phyloP scores from a whole-genome alignment of 2,113 vertebrate species.

The Spea bombifrons region DNA sequence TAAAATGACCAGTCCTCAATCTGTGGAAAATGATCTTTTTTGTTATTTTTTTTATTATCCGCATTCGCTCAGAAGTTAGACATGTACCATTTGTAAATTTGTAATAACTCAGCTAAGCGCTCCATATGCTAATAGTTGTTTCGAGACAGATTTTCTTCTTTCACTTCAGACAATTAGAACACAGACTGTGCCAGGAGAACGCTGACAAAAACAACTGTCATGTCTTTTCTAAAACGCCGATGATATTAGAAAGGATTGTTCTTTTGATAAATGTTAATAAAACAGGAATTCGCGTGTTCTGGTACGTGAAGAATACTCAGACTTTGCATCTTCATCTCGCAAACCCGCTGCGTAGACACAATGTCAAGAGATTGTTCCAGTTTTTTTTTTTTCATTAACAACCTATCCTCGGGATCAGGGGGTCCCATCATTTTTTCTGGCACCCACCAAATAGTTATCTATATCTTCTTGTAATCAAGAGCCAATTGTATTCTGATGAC shows the following conservation, averaged over 20 bases:
- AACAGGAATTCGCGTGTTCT: not conserved
- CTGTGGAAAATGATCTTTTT: too few species aligned
- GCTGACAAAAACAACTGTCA: slow-evolving; percentile 46
- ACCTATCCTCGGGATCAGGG: too few species aligned
- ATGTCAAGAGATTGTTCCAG: not conserved
- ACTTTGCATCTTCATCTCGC: not conserved
- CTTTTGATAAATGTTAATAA: slow-evolving; percentile 40
- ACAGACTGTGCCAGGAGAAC: slow-evolving; percentile 41
- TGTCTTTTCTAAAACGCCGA: slow-evolving; percentile 26
- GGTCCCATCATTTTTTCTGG: too few species aligned
- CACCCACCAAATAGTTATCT: too few species aligned
- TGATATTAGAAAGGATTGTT: slow-evolving; percentile 26
- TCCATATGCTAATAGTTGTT: slow-evolving; percentile 47
- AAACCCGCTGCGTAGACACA: too few species aligned
- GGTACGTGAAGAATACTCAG: not conserved
- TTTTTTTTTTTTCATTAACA: not conserved
- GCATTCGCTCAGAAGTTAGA: not conserved
- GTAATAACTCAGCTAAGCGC: slow-evolving; percentile 29
- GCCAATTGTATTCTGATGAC: too few species aligned
- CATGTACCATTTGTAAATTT: not conserved
- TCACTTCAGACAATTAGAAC: slow-evolving; percentile 46
- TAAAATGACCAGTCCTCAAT: too few species aligned
- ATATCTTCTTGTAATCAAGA: too few species aligned
- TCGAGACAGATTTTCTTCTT: slow-evolving; percentile 38
- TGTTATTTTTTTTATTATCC: too few species aligned